These are phyloP conservation scores for Atethmia centrago DNA, from an alignment of 2,888 invertebrate species.

Conservation along the genomic window DNA sequence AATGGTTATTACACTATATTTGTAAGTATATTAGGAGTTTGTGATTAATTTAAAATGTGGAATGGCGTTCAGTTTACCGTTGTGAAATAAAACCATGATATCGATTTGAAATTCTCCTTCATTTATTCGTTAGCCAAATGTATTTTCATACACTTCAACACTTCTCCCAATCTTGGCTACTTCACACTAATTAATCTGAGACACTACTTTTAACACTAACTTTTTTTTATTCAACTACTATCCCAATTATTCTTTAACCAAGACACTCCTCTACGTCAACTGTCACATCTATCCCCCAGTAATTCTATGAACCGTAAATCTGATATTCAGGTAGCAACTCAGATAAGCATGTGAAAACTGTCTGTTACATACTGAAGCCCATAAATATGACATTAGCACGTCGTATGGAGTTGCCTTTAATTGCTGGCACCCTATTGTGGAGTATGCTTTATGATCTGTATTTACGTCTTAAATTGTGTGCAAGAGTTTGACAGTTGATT, in stretches of 20 bases:
- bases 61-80: no score
- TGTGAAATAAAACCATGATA: no score
- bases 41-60: no score
- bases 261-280: background rate
- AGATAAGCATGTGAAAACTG: slow-evolving; percentile 88
- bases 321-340: slow-evolving; percentile 79
- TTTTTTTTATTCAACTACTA: no score
- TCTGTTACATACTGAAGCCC: slow-evolving; percentile 81
- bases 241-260: background rate
- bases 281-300: slow-evolving; percentile 58
- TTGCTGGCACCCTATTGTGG: slow-evolving; percentile 81
- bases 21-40: no score
- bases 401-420: slow-evolving; percentile 83
- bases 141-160: no score
- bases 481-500: slow-evolving; percentile 48
- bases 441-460: slow-evolving; percentile 76
- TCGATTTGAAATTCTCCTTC: no score
- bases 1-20: no score
- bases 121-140: no score
- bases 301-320: slow-evolving; percentile 74
- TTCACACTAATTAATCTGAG: background rate
- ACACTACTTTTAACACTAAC: no score
- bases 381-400: slow-evolving; percentile 90
- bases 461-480: slow-evolving; percentile 59
- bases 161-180: background rate